Conservation (phyloP, 2,113 vertebrate genomes). For the Bucco capensis region DNA sequence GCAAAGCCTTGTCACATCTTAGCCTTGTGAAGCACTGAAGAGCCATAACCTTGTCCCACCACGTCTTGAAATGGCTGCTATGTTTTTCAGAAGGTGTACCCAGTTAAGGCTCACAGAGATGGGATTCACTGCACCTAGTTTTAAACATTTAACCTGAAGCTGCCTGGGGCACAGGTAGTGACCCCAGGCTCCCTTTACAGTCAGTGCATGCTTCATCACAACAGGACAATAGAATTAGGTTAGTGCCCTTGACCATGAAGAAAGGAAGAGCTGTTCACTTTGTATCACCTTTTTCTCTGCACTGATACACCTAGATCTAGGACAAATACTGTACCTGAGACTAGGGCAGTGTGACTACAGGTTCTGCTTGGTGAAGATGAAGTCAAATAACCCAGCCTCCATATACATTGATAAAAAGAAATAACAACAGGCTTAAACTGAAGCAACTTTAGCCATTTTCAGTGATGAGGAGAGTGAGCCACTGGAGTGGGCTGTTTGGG, state of each 20-base stretch:
- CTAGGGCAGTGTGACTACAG: background rate
- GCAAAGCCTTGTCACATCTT: background rate
- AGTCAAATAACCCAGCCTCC: background rate
- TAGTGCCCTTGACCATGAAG: background rate
- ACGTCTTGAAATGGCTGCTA: background rate
- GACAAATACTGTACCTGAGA: background rate
- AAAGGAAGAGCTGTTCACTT: background rate
- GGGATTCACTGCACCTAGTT: background rate
- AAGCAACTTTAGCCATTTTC: background rate
- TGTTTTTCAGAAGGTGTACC: background rate
- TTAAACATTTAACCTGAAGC: background rate
- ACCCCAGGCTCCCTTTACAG: background rate
- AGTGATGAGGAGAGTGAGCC: background rate
- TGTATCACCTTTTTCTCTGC: background rate
- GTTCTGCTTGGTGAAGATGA: background rate
- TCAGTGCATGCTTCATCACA: background rate
- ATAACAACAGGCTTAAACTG: background rate
- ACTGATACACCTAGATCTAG: background rate
- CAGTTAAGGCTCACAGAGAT: background rate
- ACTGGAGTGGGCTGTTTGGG: background rate
- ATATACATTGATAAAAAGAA: background rate
- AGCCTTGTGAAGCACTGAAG: background rate
- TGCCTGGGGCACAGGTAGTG: background rate
- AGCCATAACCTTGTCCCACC: background rate
- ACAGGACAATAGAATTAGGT: background rate